phyloP scores from a whole-genome alignment of 1,140 invertebrate genomes.

The Drosophila leontia region DNA sequence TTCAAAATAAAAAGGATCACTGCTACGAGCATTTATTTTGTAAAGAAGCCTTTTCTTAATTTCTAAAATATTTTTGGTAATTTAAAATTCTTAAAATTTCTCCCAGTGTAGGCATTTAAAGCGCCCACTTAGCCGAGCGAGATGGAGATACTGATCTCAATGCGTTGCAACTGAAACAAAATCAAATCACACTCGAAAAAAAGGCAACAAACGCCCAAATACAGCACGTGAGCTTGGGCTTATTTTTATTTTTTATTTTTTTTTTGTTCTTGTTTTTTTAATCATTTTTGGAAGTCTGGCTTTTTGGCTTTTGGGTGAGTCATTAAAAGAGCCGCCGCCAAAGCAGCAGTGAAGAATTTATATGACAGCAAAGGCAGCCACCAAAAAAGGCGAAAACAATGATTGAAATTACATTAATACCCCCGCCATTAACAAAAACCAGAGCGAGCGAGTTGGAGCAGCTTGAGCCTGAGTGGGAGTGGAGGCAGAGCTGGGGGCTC shows the following conservation, averaged over 20 bases:
- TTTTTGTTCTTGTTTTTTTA: conserved; percentile 6
- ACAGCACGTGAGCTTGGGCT: conserved; percentile 44
- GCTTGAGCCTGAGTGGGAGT: conserved; percentile 28
- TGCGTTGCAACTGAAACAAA: conserved; percentile 49
- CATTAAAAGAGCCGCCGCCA: conserved; percentile 71
- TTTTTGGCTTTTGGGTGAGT: conserved; percentile 52
- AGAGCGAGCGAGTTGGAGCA: neutral
- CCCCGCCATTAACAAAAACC: conserved; percentile 18
- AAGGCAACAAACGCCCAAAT: conserved; percentile 35
- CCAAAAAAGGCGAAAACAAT: conserved; percentile 65
- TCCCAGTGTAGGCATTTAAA: conserved; percentile 38
- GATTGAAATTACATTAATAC: conserved; percentile 75
- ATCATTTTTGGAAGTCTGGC: conserved; percentile 32
- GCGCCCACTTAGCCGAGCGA: conserved; percentile 57
- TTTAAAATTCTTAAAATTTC: neutral
- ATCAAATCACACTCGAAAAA: conserved; percentile 51
- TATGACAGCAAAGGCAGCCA: conserved; percentile 59
- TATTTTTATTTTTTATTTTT: neutral
- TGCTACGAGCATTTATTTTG: too few species aligned
- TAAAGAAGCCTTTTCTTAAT: too few species aligned
- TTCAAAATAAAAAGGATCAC: neutral
- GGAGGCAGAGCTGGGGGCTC: conserved; percentile 6
- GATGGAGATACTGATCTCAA: conserved; percentile 42
- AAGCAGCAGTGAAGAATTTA: conserved; percentile 58
- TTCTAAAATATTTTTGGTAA: too few species aligned